Percentiles rank a stretch among this genome's conserved stretches.
phyloP scores from a whole-genome alignment of 1,140 invertebrate species.

The Drosophila santomea region DNA sequence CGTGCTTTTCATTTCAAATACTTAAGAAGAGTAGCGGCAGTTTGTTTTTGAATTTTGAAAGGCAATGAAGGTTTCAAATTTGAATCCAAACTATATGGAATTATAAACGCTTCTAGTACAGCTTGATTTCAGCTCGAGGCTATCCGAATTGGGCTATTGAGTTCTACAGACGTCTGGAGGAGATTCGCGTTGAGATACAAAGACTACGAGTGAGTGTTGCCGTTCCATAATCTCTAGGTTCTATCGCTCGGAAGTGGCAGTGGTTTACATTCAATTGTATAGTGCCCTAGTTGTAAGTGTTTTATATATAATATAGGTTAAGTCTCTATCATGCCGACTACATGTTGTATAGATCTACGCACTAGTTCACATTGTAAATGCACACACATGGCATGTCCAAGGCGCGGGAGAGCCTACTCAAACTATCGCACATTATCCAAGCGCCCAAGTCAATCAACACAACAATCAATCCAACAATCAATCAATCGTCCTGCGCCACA shows the following conservation, averaged over 20 bases:
- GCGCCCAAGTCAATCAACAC: conserved; percentile 31
- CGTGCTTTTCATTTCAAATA: neutral
- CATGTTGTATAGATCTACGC: conserved; percentile 63
- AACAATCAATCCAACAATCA: neutral
- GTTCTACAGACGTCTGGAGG: neutral
- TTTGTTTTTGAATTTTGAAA: neutral
- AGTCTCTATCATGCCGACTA: conserved; percentile 55
- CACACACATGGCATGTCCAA: conserved; percentile 59
- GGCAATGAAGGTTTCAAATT: neutral
- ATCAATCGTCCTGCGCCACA: conserved; percentile 34
- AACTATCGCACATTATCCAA: conserved; percentile 34
- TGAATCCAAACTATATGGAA: neutral
- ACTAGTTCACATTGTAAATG: conserved; percentile 78
- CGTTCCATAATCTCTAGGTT: conserved; percentile 16
- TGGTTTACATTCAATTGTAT: conserved; percentile 74
- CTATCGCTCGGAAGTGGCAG: conserved; percentile 72
- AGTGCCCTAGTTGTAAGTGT: conserved; percentile 65
- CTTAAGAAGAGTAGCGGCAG: neutral
- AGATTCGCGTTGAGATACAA: conserved; percentile 14
- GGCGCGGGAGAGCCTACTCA: conserved; percentile 29
- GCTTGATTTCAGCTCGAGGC: neutral
- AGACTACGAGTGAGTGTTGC: conserved; percentile 19
- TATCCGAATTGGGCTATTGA: conserved; percentile 15
- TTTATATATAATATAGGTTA: conserved; percentile 37
- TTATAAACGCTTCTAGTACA: conserved; percentile 18